Percentiles rank a stretch among this genome's conserved stretches.
phyloP scores from a whole-genome alignment of 2,888 invertebrate genomes.

The Cancer borealis region DNA sequence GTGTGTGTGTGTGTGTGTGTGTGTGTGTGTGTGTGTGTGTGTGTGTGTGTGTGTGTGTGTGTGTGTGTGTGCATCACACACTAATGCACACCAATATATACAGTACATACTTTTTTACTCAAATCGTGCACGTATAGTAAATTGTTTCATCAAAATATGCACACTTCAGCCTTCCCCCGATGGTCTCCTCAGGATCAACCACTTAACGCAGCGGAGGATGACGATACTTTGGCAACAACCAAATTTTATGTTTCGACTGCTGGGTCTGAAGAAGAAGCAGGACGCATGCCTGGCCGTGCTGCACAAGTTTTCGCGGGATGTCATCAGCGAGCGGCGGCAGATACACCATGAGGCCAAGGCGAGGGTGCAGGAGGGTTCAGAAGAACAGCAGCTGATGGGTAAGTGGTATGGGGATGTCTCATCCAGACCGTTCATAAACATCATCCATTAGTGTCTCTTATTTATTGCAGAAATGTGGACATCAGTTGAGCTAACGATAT shows the following conservation, averaged over 20 bases:
- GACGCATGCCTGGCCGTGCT: slow-evolving; percentile 35
- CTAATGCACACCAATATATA: neutral
- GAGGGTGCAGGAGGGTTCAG: neutral
- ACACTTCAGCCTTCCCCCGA: too few relatives aligned
- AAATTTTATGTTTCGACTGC: slow-evolving; percentile 14
- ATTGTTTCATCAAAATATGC: too few relatives aligned
- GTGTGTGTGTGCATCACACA: neutral
- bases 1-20: slow-evolving; percentile 41
- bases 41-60: neutral
- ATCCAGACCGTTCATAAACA: too few relatives aligned
- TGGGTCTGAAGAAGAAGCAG: slow-evolving; percentile 22
- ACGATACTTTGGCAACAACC: slow-evolving; percentile 33
- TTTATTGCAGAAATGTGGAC: too few relatives aligned
- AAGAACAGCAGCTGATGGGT: neutral
- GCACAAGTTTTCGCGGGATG: slow-evolving; percentile 10
- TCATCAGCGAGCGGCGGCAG: neutral
- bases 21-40: neutral
- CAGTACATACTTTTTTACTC: neutral
- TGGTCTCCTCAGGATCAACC: neutral
- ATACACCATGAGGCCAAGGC: neutral
- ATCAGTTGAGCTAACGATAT: too few relatives aligned
- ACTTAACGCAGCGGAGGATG: neutral
- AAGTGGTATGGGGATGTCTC: neutral
- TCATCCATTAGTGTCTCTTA: too few relatives aligned
- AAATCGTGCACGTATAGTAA: too few relatives aligned